Evolutionary conservation across 2,113 vertebrate species (phyloP), one percentile per base, ranked within the genome.

Genomic region (human (Homo sapiens)): DNA sequence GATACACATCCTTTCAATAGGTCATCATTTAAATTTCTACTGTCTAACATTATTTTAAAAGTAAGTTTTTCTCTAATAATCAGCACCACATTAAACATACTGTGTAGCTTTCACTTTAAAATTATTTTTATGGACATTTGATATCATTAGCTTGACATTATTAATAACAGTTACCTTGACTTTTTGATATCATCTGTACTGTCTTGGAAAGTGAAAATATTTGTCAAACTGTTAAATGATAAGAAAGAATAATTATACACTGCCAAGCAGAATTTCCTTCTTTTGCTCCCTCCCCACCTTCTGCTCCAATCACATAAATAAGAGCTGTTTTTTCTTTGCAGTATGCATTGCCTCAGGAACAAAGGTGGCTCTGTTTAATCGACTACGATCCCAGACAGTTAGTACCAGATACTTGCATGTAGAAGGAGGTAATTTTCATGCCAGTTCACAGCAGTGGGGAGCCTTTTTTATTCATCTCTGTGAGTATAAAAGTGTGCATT

Each of bases 311-410:
- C 85, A 40, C 5, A 3, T 94, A 89, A 94, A 81, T 35, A 70
- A 40, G 38, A 97, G 64, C 27, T 86, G 1, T 97, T 70, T 94
- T 98, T 97, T 90, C 88, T 98, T 95, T 98, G n/a, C 99, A 99
- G 99, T 99, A 97, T 99, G 99, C 98, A 99, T 99, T 97, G 99
- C 99, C 17, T 99, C 99, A 96, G 99, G 99, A 98, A 99, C 99
- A 97, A 99, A 99, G 98, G 99, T 99, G 99, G 99, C 99, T 93
- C 99, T 99, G 97, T 99, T 99, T 98, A 99, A 99, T 98, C 99
- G 99, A 96, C 99, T 99, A 98, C 99, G 99, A 95, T 99, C 99
- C 70, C 99, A 99, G 98, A 99, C 99, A 27, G 99, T 99, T 98
- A 99, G 99, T 98, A 99, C 99, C 72, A 99, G 99, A 98, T 99